Base-by-base conservation (phyloP, 2,113 vertebrate species). In the Rissa tridactyla region DNA sequence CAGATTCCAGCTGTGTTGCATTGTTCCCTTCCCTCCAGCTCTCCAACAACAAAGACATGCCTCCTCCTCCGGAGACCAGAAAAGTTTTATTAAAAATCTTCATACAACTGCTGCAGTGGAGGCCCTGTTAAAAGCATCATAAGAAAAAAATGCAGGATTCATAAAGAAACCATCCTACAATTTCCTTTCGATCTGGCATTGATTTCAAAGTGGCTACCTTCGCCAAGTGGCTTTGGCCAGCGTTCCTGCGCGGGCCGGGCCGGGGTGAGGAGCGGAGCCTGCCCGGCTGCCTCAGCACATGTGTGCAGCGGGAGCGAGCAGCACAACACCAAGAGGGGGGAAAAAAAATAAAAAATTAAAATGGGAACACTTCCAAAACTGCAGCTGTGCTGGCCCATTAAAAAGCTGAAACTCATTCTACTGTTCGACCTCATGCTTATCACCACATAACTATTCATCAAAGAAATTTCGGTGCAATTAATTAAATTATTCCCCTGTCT, bases 381-480 rank as follows among this genome's bases (percentile, higher is more conserved):
- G 98, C 98, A 98, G 98, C 98, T 98, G 98, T 93, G 98, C 96
- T 82, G 93, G 97, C 97, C 98, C 98, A 98, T 98, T 98, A 98
- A 98, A 98, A 98, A 98, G 97, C 98, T 97, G 97, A 99, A 98
- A 98, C 96, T 98, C 98, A 97, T 98, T 98, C 97, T 97, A 97
- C 97, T 98, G 98, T 98, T 98, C 97, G 97, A 98, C 98, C 98
- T 98, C 98, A 97, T 97, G 98, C 98, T 99, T 99, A 99, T 99
- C 99, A 98, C 98, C 98, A 98, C 98, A 98, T 98, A 99, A 99
- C 99, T 98, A 98, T 99, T 99, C 99, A 99, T 99, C 98, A 99
- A 99, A 99, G 98, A 99, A 98, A 99, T 99, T 98, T 99, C 98
- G 92, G 97, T 97, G 98, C 98, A 99, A 99, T 99, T 99, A 99